These are phyloP conservation scores for Drosophila mulleri DNA, from an alignment of 2,888 invertebrate species.

Conservation along the genomic window DNA sequence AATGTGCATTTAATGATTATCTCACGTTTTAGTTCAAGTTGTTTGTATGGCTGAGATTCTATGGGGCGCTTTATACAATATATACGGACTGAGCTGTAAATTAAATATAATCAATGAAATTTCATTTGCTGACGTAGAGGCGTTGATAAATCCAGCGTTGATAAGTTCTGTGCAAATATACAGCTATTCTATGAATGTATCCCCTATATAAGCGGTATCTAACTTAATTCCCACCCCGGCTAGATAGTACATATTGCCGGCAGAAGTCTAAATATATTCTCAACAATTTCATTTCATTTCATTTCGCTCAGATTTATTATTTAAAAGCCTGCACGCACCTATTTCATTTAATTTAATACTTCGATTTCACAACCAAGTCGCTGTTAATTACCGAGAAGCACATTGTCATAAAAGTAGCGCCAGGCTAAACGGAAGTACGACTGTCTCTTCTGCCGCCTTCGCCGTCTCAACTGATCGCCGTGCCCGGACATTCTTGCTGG, in stretches of 20 bases:
- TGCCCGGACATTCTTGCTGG: constrained; percentile 23
- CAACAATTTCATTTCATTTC: not conserved
- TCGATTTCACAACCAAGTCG: not conserved
- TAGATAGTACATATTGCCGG: not conserved
- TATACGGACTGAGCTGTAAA: not conserved
- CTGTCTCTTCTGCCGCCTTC: constrained; percentile 52
- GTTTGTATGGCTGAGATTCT: not conserved
- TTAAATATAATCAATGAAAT: not conserved
- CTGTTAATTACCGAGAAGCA: constrained; percentile 30
- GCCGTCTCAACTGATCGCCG: constrained; percentile 51
- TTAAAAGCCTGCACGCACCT: constrained; percentile 7
- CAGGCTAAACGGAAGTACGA: constrained; percentile 59
- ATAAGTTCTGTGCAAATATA: constrained; percentile 1
- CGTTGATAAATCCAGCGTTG: not conserved
- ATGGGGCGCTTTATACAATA: no score
- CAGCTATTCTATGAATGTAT: not conserved
- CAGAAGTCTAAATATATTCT: not conserved
- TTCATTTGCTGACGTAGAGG: not conserved
- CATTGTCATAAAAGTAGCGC: constrained; percentile 44
- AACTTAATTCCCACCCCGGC: not conserved
- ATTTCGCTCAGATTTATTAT: constrained; percentile 3
- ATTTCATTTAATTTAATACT: not conserved
- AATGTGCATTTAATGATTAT: not conserved
- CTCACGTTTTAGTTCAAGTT: not conserved
- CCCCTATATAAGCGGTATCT: not conserved